These are phyloP conservation scores for Zootermopsis nevadensis DNA, from an alignment of 2,888 invertebrate species.

Conservation along the genomic window DNA sequence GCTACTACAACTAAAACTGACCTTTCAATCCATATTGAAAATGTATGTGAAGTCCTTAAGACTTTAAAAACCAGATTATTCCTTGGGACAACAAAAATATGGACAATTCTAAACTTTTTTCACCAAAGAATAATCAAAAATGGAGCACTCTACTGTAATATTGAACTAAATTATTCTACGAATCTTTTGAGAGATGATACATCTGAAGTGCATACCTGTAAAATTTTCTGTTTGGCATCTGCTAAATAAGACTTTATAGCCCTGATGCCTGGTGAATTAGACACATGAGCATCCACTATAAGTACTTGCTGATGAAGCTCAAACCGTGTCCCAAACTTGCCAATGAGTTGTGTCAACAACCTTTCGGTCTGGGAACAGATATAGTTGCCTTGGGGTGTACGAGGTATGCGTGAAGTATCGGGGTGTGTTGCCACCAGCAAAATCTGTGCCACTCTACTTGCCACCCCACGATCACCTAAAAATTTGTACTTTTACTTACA, in stretches of 20 bases:
- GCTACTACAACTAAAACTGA: too few relatives aligned
- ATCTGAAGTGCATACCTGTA: constrained; percentile 62
- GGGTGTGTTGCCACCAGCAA: constrained; percentile 74
- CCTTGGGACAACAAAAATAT: too few relatives aligned
- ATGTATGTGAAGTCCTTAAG: too few relatives aligned
- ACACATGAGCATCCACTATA: constrained; percentile 72
- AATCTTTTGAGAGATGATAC: too few relatives aligned
- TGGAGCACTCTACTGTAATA: too few relatives aligned
- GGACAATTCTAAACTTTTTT: too few relatives aligned
- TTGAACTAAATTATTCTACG: too few relatives aligned
- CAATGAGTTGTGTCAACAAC: constrained; percentile 62
- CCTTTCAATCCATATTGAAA: too few relatives aligned
- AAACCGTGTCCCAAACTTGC: constrained; percentile 68
- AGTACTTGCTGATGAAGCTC: constrained; percentile 69
- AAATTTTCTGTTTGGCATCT: constrained; percentile 66
- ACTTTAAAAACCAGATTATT: too few relatives aligned
- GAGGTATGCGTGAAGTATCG: constrained; percentile 66
- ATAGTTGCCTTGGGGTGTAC: constrained; percentile 69
- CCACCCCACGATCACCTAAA: constrained; percentile 70
- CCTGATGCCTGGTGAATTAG: constrained; percentile 72
- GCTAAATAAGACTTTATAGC: constrained; percentile 69
- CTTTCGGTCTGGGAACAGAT: constrained; percentile 68
- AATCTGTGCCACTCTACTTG: constrained; percentile 65
- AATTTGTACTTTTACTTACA: not conserved
- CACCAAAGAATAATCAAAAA: too few relatives aligned